A percentile compares a stretch with the other conserved stretches of the same genome.
Conservation (phyloP, 2,113 vertebrate genomes). For the Morphnarchus princeps region DNA sequence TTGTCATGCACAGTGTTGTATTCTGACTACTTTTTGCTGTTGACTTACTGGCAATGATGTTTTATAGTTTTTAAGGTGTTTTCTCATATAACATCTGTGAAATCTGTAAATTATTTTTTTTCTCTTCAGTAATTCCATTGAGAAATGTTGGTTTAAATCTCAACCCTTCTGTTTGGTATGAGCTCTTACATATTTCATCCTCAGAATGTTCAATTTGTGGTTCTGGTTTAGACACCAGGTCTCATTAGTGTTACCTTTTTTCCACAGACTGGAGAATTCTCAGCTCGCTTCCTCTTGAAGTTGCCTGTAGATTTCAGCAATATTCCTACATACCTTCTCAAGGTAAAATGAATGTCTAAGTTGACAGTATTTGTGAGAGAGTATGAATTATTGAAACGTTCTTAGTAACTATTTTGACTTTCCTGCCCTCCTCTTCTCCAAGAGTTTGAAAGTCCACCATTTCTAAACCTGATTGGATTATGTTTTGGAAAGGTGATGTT, state of each 20-base stretch:
- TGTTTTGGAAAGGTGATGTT: not conserved
- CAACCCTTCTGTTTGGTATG: not conserved
- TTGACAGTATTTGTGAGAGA: not conserved
- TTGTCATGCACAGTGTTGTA: not conserved
- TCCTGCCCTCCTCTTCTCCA: not conserved
- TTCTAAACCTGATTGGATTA: not conserved
- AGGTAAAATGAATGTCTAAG: conserved; percentile 78
- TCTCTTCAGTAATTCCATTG: not conserved
- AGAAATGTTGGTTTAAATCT: not conserved
- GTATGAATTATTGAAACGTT: not conserved
- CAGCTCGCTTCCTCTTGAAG: conserved; percentile 95
- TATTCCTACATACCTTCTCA: conserved; percentile 96
- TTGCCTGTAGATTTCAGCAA: conserved; percentile 97
- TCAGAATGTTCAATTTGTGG: not conserved
- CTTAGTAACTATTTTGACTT: not conserved
- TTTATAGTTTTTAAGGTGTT: not conserved
- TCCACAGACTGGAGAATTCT: conserved; percentile 93
- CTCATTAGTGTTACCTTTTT: conserved; percentile 37
- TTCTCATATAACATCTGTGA: not conserved
- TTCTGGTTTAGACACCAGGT: conserved; percentile 5
- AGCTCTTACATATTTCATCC: not conserved
- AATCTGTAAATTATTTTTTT: not conserved
- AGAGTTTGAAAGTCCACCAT: not conserved
- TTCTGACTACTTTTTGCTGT: not conserved
- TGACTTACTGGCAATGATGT: not conserved